Conservation (phyloP, 2,113 vertebrate species). For the Chloropsis cyanopogon region DNA sequence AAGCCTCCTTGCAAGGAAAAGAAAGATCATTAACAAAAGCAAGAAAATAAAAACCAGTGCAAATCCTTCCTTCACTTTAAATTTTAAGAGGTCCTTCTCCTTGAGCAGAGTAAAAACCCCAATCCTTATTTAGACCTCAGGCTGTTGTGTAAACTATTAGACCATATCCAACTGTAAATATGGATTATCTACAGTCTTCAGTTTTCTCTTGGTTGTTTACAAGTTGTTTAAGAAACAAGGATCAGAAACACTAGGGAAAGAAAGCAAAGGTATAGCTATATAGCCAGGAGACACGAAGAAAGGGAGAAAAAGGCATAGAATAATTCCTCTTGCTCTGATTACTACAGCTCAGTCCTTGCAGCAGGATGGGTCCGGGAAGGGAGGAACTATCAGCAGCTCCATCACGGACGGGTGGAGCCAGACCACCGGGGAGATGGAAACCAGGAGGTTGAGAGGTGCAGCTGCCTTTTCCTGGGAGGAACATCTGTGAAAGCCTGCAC, state of each 20-base stretch:
- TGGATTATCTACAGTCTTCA: background rate
- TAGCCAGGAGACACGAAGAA: background rate
- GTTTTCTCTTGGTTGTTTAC: constrained; percentile 11
- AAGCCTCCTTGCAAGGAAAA: background rate
- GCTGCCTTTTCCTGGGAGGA: constrained; percentile 45
- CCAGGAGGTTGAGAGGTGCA: background rate
- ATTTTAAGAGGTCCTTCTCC: background rate
- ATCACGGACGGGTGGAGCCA: background rate
- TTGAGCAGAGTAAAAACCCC: background rate
- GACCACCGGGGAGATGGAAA: constrained; percentile 49
- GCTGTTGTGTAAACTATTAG: background rate
- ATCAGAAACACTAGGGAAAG: background rate
- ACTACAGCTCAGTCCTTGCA: background rate
- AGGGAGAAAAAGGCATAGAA: background rate
- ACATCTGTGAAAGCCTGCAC: constrained; percentile 39
- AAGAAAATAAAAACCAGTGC: background rate
- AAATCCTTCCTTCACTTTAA: background rate
- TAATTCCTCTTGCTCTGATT: background rate
- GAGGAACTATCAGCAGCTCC: constrained; percentile 26
- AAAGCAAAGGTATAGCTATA: background rate
- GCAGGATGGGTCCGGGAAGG: background rate
- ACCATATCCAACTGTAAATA: constrained; percentile 3
- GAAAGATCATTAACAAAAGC: background rate
- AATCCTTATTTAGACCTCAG: background rate
- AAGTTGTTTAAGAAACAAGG: background rate